Evolutionary conservation across 2,888 invertebrate species (phyloP).

Genomic region (Apamea monoglypha): DNA sequence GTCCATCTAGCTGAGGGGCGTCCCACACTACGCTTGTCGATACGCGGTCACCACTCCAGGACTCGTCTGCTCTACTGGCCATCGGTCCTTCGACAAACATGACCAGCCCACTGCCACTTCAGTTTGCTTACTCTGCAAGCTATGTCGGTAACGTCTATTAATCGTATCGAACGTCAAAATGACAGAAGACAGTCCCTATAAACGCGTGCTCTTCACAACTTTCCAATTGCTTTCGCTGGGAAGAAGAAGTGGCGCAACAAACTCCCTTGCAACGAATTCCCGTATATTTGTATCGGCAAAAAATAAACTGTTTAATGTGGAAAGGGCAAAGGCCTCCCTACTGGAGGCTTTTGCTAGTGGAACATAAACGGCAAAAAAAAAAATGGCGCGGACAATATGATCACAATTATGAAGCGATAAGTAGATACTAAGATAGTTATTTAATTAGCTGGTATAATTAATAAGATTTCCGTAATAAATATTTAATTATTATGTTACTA

Average conservation of each 20-base stretch:
- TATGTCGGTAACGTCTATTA: too few relatives aligned
- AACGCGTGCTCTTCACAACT: not conserved
- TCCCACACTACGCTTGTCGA: too few relatives aligned
- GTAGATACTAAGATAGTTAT: not conserved
- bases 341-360: too few relatives aligned
- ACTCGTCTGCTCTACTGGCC: too few relatives aligned
- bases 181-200: not conserved
- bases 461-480: conserved; percentile 28
- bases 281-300: not conserved
- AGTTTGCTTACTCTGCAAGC: too few relatives aligned
- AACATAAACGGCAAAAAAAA: too few relatives aligned
- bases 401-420: not conserved
- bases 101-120: too few relatives aligned
- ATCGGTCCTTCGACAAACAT: too few relatives aligned
- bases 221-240: not conserved
- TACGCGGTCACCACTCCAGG: too few relatives aligned
- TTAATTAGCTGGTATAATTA: conserved; percentile 25
- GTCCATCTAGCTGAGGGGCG: too few relatives aligned
- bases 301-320: not conserved
- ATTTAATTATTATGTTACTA: conserved; percentile 58
- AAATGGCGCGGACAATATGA: not conserved
- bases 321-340: too few relatives aligned
- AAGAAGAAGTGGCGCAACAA: not conserved
- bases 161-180: not conserved
- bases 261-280: not conserved